Evolutionary conservation across 2,797 vertebrate genomes (phyloP).

Genomic region (Scolopax rusticola): DNA sequence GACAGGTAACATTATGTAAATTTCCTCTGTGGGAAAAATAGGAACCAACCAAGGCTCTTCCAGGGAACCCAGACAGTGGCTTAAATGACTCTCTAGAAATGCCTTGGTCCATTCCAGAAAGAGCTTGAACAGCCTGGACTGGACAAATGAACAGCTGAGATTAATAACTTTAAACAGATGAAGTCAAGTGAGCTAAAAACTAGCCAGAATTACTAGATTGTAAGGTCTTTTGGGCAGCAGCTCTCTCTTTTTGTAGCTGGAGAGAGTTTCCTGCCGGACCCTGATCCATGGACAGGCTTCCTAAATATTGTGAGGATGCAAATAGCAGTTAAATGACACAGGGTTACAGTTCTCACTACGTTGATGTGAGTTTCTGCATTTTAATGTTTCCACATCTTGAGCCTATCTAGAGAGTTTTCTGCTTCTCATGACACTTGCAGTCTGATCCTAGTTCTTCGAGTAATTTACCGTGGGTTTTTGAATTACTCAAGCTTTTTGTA

Average conservation of each 20-base stretch:
- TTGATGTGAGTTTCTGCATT: neutral
- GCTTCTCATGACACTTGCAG: neutral
- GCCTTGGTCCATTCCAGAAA: neutral
- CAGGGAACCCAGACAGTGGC: accelerated
- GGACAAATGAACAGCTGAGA: neutral
- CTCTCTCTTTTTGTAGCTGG: neutral
- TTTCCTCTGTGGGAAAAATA: neutral
- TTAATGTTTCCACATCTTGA: accelerated
- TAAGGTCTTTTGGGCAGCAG: neutral
- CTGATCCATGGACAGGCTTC: neutral
- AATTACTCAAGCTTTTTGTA: neutral
- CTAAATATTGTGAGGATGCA: neutral
- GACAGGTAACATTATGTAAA: accelerated
- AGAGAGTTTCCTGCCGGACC: neutral
- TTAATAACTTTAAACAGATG: neutral
- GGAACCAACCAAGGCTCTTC: neutral
- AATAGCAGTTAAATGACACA: neutral
- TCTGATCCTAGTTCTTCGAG: neutral
- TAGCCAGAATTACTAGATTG: accelerated
- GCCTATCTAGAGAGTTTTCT: neutral
- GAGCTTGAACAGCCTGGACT: neutral
- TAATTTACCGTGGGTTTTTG: neutral
- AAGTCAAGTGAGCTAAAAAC: neutral
- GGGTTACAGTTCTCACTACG: neutral
- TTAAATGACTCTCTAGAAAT: neutral